Percentiles rank a stretch among this genome's conserved stretches.
Evolutionary conservation across 2,113 vertebrate species (phyloP).

Genomic region (Paedocypris sp.): DNA sequence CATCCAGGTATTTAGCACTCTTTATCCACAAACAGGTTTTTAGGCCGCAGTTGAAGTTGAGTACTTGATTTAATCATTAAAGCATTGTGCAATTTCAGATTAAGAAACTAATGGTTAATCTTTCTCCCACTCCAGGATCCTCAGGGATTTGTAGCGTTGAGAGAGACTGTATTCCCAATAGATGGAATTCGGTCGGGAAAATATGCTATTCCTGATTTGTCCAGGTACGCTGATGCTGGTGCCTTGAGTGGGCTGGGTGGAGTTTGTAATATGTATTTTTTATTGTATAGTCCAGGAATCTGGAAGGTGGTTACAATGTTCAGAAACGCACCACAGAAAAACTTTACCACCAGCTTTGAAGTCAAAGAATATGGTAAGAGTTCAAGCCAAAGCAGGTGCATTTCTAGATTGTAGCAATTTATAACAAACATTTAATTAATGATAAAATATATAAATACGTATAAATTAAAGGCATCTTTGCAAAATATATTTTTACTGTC

Average conservation of each 20-base stretch:
- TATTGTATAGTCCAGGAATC: constrained; percentile 27
- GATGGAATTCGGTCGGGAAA: constrained; percentile 15
- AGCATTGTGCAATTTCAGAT: background rate
- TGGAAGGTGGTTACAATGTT: constrained; percentile 35
- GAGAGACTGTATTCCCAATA: constrained; percentile 3
- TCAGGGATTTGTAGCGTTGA: constrained; percentile 13
- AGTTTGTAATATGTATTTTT: background rate
- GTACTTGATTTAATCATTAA: too few relatives aligned
- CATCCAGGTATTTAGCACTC: constrained; percentile 19
- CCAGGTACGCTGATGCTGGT: constrained; percentile 23
- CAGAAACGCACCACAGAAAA: constrained; percentile 32
- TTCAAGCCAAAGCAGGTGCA: background rate
- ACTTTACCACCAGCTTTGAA: constrained; percentile 40
- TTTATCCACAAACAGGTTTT: background rate
- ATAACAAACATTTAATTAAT: too few relatives aligned
- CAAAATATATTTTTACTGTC: too few relatives aligned
- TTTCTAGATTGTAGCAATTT: too few relatives aligned
- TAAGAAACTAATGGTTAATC: background rate
- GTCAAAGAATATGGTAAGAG: constrained; percentile 43
- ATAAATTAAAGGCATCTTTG: too few relatives aligned
- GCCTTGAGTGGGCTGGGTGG: background rate
- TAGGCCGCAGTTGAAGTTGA: too few relatives aligned
- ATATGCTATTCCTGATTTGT: constrained; percentile 30
- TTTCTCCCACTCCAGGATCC: constrained; percentile 6
- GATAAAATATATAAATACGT: too few relatives aligned